Evolutionary conservation across 2,797 vertebrate species (phyloP).

Genomic region (Crypturellus tataupa): DNA sequence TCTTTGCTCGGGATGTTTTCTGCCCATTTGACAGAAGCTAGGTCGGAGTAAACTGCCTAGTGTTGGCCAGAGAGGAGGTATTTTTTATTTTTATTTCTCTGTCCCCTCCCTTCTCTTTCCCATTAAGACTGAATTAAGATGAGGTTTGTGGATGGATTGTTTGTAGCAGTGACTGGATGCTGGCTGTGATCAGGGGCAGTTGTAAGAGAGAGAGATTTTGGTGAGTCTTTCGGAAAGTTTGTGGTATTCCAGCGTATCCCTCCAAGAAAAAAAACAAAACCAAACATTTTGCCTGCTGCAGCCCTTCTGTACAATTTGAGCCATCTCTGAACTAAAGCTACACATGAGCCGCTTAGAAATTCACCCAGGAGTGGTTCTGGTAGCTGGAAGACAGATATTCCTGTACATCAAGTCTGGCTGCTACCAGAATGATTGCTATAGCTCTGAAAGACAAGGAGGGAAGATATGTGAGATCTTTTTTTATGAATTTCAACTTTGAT

Average conservation of each 20-base stretch:
- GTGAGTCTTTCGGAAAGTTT: background rate
- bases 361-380: background rate
- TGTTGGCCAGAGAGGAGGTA: background rate
- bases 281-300: background rate
- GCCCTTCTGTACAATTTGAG: background rate
- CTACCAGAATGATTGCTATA: background rate
- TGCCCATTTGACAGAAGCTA: background rate
- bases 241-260: fast-evolving
- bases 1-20: background rate
- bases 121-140: background rate
- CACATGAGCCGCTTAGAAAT: background rate
- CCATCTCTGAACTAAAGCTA: background rate
- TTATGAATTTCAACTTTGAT: background rate
- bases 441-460: background rate
- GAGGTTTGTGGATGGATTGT: background rate
- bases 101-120: background rate
- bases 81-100: background rate
- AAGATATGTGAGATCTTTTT: background rate
- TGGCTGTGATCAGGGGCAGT: background rate
- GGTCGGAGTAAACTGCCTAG: background rate
- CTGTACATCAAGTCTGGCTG: background rate
- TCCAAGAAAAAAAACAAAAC: background rate
- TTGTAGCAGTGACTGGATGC: background rate
- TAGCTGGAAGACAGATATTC: background rate
- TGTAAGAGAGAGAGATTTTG: background rate